Base-by-base conservation (phyloP, 2,113 vertebrate genomes). In the Mirounga angustirostris region DNA sequence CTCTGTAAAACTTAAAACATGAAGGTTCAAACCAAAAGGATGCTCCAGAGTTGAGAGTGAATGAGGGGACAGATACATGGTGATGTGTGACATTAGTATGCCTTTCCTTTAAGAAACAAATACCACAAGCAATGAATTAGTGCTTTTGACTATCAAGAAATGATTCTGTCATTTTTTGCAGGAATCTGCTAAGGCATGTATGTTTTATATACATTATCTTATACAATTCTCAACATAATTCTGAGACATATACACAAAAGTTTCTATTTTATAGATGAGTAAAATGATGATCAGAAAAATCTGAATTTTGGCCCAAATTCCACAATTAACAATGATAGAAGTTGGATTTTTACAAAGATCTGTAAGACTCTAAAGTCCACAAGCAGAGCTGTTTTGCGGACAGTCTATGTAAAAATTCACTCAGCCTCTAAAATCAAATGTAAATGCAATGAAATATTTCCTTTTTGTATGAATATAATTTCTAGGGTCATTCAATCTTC, bases 101-200 rank as follows among this genome's bases (percentile, higher is more conserved):
- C 10, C 24, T 54, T 85, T 95, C 63, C 4, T 91, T 91, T 73
- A 22, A 91, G 46, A 90, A 92, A 91, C 11, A 82, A 73, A 90
- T 0, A 58, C 22, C 21, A 67, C 18, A 33, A 24, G 15, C n/a
- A 85, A 79, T n/a, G 21, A 78, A 46, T 59, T 78, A 8, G n/a
- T 16, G 7, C 28, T 59, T 4, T 3, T 28, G 18, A 58, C 10
- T 43, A 26, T 8, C 63, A 73, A 43, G 36, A 58, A 56, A 73
- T 33, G 9, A 21, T 59, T 7, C 28, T 80, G 14, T n/a, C 16
- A 78, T 69, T 59, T 92, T 80, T 46, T 5, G 28, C 54, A 76
- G 22, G 30, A 26, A 67, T 52, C 54, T 81, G 33, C 16, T 30
- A 58, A 43, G 22, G 19, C 7, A 71, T 59, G 52, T 67, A 50